These are phyloP conservation scores for Onychostoma macrolepis DNA, from an alignment of 2,113 vertebrate genomes.

Conservation along the genomic window DNA sequence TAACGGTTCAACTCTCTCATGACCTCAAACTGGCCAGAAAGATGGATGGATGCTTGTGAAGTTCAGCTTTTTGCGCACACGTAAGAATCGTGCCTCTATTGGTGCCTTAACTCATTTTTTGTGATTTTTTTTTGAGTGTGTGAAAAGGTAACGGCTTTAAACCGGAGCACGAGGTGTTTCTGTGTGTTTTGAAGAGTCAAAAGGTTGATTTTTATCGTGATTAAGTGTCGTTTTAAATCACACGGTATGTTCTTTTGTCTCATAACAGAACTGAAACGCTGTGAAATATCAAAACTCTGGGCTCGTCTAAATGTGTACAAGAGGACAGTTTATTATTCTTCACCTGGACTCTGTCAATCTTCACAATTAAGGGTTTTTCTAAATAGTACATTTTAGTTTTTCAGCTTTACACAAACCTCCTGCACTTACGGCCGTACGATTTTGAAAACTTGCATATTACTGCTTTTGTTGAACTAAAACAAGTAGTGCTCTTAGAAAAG, in stretches of 20 bases:
- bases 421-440: not conserved
- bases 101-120: slow-evolving; percentile 73
- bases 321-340: not conserved
- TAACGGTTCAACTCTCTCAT: not conserved
- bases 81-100: slow-evolving; percentile 73
- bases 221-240: not conserved
- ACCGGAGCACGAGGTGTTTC: not conserved
- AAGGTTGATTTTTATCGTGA: not conserved
- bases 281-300: slow-evolving; percentile 40
- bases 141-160: not conserved
- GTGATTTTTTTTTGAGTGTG: not conserved
- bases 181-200: not conserved
- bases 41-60: not conserved
- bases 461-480: not conserved
- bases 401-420: slow-evolving; percentile 9
- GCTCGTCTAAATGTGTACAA: slow-evolving; percentile 19
- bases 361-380: slow-evolving; percentile 9
- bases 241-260: not conserved
- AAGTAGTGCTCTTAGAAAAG: not conserved
- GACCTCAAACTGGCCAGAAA: not conserved
- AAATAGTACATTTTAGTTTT: not conserved
- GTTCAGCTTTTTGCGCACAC: not conserved
- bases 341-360: not conserved
- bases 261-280: slow-evolving; percentile 7
- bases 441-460: not conserved